Percentiles rank a stretch among this genome's conserved stretches.
Conservation (phyloP, 2,113 vertebrate genomes). For the Clupea harengus region DNA sequence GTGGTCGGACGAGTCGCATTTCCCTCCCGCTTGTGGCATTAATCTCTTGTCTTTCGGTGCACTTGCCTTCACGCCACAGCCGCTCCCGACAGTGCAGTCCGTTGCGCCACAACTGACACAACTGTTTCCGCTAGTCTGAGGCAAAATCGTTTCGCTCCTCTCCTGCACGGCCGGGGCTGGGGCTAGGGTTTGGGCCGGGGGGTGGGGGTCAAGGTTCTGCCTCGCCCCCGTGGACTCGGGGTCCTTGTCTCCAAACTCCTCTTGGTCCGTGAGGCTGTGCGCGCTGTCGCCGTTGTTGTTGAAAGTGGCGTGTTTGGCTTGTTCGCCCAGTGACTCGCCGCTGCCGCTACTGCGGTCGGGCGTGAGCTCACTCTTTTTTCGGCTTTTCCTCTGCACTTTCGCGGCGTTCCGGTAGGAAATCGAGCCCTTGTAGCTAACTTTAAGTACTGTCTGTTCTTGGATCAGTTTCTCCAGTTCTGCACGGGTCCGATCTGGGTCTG, state of each 20-base stretch:
- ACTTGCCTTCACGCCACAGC: slow-evolving; percentile 64
- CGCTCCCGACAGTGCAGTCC: slow-evolving; percentile 59
- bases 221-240: slow-evolving; percentile 46
- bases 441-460: slow-evolving; percentile 83
- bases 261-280: slow-evolving; percentile 67
- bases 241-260: slow-evolving; percentile 57
- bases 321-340: slow-evolving; percentile 21
- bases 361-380: slow-evolving; percentile 71
- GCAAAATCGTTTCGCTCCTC: slow-evolving; percentile 50
- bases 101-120: slow-evolving; percentile 62
- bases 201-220: slow-evolving; percentile 46
- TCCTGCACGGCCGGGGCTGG: slow-evolving; percentile 41
- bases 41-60: slow-evolving; percentile 58
- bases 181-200: slow-evolving; percentile 21
- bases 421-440: slow-evolving; percentile 91
- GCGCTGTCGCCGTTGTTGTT: slow-evolving; percentile 66
- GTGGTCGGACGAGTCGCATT: slow-evolving; percentile 45
- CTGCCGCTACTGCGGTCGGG: slow-evolving; percentile 54
- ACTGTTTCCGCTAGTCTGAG: slow-evolving; percentile 61
- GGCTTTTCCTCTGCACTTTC: slow-evolving; percentile 79
- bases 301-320: slow-evolving; percentile 20
- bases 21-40: slow-evolving; percentile 50
- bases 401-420: slow-evolving; percentile 88
- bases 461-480: slow-evolving; percentile 88
- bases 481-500: slow-evolving; percentile 84